Base-by-base conservation (phyloP, 1,140 invertebrate genomes). In the Zophobas atratus region DNA sequence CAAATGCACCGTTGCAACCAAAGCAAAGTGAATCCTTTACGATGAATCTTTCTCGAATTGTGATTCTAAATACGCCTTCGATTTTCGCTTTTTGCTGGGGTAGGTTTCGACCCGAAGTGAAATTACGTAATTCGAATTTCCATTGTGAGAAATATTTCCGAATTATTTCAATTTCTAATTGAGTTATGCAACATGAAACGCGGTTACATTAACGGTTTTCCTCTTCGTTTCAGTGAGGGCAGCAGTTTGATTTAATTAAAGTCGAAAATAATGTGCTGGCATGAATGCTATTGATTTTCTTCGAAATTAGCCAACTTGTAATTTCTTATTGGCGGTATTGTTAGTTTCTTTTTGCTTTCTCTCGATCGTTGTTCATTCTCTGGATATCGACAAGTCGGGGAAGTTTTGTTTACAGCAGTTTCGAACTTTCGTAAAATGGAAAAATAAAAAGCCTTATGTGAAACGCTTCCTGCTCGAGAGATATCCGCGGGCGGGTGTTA, bases 171-270 rank as follows among this genome's bases (percentile, higher is more conserved):
- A 63, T 63, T 63, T 43, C 41, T 67, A 43, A 67, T 67, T 63
- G 38, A 41, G 36, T 63, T 63, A 41, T 41, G 38, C 6, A 38
- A 63, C 57, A 63, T 41, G 36, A 63, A 63, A 63, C 57, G 38
- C n/a, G 57, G 57, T 41, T 3, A 63, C 57, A 63, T 63, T 41
- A 63, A 57, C 57, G 57, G 8, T 63, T 51, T 63, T 63, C 57
- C 0, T 5, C 38, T 38, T 6, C 39, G 33, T 35, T 57, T 34
- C 2, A 5, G 3, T 8, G 2, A 67, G n/a, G 6, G n/a, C 49
- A 46, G 8, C 34, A 60, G 32, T 67, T 6, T 20, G 39, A 67
- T 46, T 67, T 67, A 67, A 67, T 67, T 67, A 67, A 43, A 67
- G 20, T 41, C n/a, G 39, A 67, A 53, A 67, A 67, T 39, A 67